Base-by-base conservation (phyloP, 2,797 vertebrate species). In the Sebastes flavidus region DNA sequence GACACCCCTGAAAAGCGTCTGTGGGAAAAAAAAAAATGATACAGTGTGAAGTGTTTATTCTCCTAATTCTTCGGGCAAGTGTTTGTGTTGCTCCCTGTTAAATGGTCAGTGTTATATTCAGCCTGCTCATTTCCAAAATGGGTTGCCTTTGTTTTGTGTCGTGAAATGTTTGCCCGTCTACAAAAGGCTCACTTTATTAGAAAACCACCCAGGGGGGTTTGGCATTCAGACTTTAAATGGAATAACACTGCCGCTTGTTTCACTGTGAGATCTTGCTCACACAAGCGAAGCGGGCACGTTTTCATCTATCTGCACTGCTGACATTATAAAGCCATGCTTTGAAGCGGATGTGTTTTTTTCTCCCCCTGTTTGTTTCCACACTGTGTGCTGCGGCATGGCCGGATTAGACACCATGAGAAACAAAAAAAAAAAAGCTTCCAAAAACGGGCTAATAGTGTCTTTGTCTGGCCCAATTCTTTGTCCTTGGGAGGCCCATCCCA, bases 381-480 rank as follows among this genome's bases (percentile, higher is more conserved):
- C 82, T 87, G 76, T 85, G 81, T 77, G 65, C 83, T 81, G 67
- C 68, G 68, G 69, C 78, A 77, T 70, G 80, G 75, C 78, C 46
- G 83, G 88, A 91, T 94, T 92, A 91, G 80, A 86, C 75, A 74
- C 78, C 85, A 92, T 89, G 75, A 86, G 87, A 90, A 90, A 84
- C 81, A 80, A 84, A 77, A 87, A 82, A 25, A 63, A 65, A 82
- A 91, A 88, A 72, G 67, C 78, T 72, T 86, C 81, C 55, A 86
- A 91, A 91, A 87, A 87, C 78, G 16, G 78, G 77, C 89, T 90
- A 87, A 92, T 90, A 90, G 91, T 92, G 91, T 93, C 91, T 96
- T 95, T 95, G 92, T 96, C 87, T 92, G 81, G 84, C 75, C 80
- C 84, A 66, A 61, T 90, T 88, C 93, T 95, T 95, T 95, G 94